Evolutionary conservation across 2,888 invertebrate species (phyloP), one percentile per base, ranked within the genome.

Genomic region (Orchesellides sinensis): DNA sequence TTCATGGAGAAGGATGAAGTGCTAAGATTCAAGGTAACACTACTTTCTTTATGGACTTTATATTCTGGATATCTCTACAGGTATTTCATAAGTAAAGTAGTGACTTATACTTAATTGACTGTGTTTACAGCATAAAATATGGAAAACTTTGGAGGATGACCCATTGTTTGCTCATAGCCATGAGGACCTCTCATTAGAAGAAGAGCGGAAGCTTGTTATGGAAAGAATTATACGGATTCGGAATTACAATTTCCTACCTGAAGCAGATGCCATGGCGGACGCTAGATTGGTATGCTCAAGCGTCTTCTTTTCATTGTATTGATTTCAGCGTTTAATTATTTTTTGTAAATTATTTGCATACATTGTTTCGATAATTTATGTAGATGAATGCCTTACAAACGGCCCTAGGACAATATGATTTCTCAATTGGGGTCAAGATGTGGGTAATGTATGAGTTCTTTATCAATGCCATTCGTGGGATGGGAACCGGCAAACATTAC

Each of bases 1-100:
- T 92, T 95, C 72, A 91, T 97, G 83, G 96, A 96, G 89, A 95
- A 95, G 85, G 94, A 94, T 89, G 94, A 95, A 66, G 91, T 93
- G 84, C 90, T 97, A 35, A 92, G 93, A 89, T 93, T 94, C 82
- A 96, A 96, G 93, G 98, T 97, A 88, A 5, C 10, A 32, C 21
- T 68, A 47, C 14, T 10, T n/a, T 47, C 47, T 10, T 4, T 10
- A 47, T 17, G 47, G 3, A 47, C 14, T 47, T 5, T n/a, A 47
- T n/a, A 8, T n/a, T n/a, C n/a, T n/a, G n/a, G n/a, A n/a, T n/a
- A n/a, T n/a, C n/a, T n/a, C n/a, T n/a, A n/a, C n/a, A n/a, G n/a
- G n/a, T 19, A n/a, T 29, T 29, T 29, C 40, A 17, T 63, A 10
- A 14, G 3, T 2, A 21, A 49, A 23, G 35, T 19, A 49, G 49